A percentile compares a stretch with the other conserved stretches of the same genome.
phyloP scores from a whole-genome alignment of 2,113 vertebrate species.

The Notothenia coriiceps region DNA sequence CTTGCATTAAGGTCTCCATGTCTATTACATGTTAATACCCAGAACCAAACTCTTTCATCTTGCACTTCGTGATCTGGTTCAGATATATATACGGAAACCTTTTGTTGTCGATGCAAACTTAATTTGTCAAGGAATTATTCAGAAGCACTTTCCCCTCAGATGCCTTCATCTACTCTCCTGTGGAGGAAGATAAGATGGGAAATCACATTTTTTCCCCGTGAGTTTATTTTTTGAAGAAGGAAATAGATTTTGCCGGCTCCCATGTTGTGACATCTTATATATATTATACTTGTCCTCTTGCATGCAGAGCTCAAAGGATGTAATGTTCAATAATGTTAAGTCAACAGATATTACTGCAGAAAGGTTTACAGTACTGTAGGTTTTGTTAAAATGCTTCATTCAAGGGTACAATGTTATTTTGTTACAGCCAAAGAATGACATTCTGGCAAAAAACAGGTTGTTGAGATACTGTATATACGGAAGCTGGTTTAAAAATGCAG shows the following conservation, averaged over 20 bases:
- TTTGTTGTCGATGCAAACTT: slow-evolving; percentile 36
- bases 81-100: slow-evolving; percentile 13
- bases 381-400: not conserved
- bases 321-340: not conserved
- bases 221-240: not conserved
- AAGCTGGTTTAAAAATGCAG: too few species aligned
- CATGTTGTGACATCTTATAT: not conserved
- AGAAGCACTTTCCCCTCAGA: slow-evolving; percentile 13
- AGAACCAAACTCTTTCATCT: slow-evolving; percentile 16
- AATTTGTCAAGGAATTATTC: slow-evolving; percentile 45
- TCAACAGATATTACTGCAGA: not conserved
- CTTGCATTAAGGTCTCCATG: slow-evolving; percentile 15
- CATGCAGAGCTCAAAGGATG: not conserved
- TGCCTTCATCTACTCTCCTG: slow-evolving; percentile 25
- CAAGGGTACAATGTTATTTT: too few species aligned
- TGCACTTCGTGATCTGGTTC: slow-evolving; percentile 2
- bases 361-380: not conserved
- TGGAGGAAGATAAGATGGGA: slow-evolving; percentile 7
- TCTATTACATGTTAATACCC: slow-evolving; percentile 20
- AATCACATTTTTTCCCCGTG: not conserved
- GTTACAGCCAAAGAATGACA: not conserved
- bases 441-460: not conserved
- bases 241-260: not conserved
- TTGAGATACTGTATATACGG: too few species aligned
- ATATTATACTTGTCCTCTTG: not conserved